Evolutionary conservation across 2,113 vertebrate species (phyloP), one percentile per base, ranked within the genome.

Genomic region (Regulus satrapa): DNA sequence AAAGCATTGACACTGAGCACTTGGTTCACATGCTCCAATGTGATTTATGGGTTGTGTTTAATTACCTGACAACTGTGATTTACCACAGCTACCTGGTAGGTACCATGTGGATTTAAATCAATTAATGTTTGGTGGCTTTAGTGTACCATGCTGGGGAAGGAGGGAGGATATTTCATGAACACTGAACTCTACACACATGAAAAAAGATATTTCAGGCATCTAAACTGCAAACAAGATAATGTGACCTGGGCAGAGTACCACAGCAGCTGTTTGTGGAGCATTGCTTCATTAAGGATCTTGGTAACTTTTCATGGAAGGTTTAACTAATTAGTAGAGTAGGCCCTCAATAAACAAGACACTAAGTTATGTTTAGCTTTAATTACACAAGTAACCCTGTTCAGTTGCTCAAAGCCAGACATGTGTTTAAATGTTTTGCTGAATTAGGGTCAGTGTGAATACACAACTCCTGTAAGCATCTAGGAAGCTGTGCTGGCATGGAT

Each of bases 211-310:
- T 92, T 89, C 91, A 92, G 59, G 86, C 95, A 85, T 94, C 56
- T 79, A 58, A 94, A 92, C 92, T 97, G 93, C 95, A 93, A 97
- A 96, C 90, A 94, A 92, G 96, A 96, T 95, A 94, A 96, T 90
- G 76, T 92, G 92, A 96, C 88, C 90, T 81, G 88, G 85, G 90
- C 82, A 95, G 85, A 91, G 93, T 32, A 82, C 84, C 48, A 76
- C 72, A 64, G 34, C 95, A 97, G 93, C 95, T 97, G 95, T 52
- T 71, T 38, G 34, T 23, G 14, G 46, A 63, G 40, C 29, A 8
- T 32, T 76, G 82, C 89, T 94, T 95, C 85, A 88, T 80, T 79
- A 77, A 94, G 75, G 68, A 83, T 85, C 87, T 77, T 48, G 24
- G 59, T 67, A 48, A 71, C 74, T 95, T 96, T 81, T 86, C 12